phyloP scores from a whole-genome alignment of 2,888 invertebrate genomes.

The Lycaena phlaeas region DNA sequence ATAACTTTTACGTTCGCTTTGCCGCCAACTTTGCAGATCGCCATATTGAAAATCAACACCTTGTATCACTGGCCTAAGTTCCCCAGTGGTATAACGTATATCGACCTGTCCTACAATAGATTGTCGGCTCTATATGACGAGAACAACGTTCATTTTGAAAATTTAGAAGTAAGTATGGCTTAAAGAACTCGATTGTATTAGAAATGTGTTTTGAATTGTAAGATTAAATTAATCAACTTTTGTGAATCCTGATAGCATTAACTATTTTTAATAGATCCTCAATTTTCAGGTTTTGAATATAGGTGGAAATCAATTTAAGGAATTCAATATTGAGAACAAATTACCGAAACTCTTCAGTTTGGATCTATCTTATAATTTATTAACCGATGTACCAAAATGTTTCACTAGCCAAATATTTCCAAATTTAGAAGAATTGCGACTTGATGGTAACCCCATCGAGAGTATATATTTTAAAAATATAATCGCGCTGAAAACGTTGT shows the following conservation, averaged over 20 bases:
- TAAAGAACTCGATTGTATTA: not conserved
- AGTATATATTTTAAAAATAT: conserved; percentile 59
- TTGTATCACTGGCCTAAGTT: conserved; percentile 59
- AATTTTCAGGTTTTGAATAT: conserved; percentile 60
- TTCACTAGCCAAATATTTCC: conserved; percentile 57
- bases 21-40: conserved; percentile 48
- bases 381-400: conserved; percentile 54
- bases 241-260: too few species aligned
- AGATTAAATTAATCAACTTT: too few species aligned
- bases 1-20: conserved; percentile 54
- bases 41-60: conserved; percentile 51
- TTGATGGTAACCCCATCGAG: conserved; percentile 68
- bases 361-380: conserved; percentile 66
- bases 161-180: conserved; percentile 55
- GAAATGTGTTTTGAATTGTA: not conserved
- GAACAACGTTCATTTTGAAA: conserved; percentile 47
- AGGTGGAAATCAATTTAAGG: conserved; percentile 58
- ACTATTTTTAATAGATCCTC: too few species aligned
- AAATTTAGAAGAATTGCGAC: conserved; percentile 53
- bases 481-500: conserved; percentile 51
- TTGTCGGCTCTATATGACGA: conserved; percentile 50
- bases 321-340: conserved; percentile 51
- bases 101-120: conserved; percentile 58
- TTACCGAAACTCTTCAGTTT: conserved; percentile 53
- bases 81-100: conserved; percentile 49